A percentile compares a stretch with the other conserved stretches of the same genome.
These are phyloP conservation scores for Tinea pellionella DNA, from an alignment of 2,888 invertebrate genomes.

Conservation along the genomic window DNA sequence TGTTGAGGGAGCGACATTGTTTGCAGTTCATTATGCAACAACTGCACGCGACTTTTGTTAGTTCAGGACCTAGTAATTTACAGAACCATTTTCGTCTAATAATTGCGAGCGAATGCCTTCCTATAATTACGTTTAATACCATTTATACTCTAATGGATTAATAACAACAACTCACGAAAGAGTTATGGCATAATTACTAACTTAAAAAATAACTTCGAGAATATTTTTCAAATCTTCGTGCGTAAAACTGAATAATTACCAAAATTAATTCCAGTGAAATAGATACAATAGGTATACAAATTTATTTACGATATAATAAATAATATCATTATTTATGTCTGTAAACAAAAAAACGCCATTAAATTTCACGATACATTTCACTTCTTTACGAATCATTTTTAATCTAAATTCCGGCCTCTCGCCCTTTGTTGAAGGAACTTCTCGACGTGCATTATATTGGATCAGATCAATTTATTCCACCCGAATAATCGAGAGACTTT, in stretches of 20 bases:
- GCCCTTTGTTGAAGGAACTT: slow-evolving; percentile 37
- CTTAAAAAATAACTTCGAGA: too few relatives aligned
- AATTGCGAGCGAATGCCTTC: not conserved
- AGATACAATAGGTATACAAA: too few relatives aligned
- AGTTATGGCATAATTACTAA: too few relatives aligned
- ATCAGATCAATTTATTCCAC: slow-evolving; percentile 40
- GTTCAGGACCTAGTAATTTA: not conserved
- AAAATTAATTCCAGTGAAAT: too few relatives aligned
- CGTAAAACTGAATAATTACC: too few relatives aligned
- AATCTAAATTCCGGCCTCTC: slow-evolving; percentile 52
- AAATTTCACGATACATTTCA: slow-evolving; percentile 47
- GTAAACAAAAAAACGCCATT: not conserved
- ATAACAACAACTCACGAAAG: too few relatives aligned
- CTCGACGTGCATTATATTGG: slow-evolving; percentile 40
- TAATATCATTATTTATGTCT: too few relatives aligned
- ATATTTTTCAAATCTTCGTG: too few relatives aligned
- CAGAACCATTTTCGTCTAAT: not conserved
- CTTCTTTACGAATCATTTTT: slow-evolving; percentile 49
- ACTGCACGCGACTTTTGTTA: slow-evolving; percentile 9
- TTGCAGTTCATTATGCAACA: slow-evolving; percentile 11
- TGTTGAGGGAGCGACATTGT: not conserved
- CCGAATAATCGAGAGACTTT: slow-evolving; percentile 30
- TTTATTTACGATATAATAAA: too few relatives aligned
- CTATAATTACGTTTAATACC: not conserved
- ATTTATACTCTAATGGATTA: too few relatives aligned